A percentile compares a stretch with the other conserved stretches of the same genome.
phyloP scores from a whole-genome alignment of 2,797 vertebrate genomes.

The Typhlichthys eigenmanni region DNA sequence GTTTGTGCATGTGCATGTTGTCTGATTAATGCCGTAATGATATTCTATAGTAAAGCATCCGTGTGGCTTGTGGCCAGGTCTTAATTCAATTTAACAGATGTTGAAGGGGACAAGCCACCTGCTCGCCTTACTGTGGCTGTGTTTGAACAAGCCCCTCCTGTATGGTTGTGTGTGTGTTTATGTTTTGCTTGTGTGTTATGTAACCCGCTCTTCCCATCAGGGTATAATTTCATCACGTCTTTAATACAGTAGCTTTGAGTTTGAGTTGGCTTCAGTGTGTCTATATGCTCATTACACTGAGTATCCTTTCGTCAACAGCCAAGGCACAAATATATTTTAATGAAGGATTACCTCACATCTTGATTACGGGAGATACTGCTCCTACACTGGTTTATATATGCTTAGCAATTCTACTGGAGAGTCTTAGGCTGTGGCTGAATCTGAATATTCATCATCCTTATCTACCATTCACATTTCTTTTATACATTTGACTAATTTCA shows the following conservation, averaged over 20 bases:
- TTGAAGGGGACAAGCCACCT: conserved; percentile 52
- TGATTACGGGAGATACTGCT: too few relatives aligned
- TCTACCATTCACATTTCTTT: too few relatives aligned
- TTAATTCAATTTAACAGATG: conserved; percentile 50
- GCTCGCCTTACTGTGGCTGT: conserved; percentile 65
- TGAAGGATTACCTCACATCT: conserved; percentile 44
- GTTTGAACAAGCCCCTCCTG: conserved; percentile 67
- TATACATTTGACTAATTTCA: too few relatives aligned
- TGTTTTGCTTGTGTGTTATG: not conserved
- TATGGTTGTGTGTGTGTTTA: conserved; percentile 15
- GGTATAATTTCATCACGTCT: too few relatives aligned
- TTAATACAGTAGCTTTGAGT: too few relatives aligned
- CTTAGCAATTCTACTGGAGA: too few relatives aligned
- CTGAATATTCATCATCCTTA: too few relatives aligned
- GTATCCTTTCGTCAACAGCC: conserved; percentile 53
- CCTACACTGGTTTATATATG: too few relatives aligned
- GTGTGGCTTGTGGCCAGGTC: not conserved
- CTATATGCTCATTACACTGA: conserved; percentile 62
- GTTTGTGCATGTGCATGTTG: not conserved
- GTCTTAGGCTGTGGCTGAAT: too few relatives aligned
- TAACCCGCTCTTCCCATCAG: not conserved
- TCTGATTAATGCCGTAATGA: not conserved
- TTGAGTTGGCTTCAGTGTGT: conserved; percentile 27
- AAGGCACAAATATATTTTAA: conserved; percentile 50
- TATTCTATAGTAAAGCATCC: not conserved